phyloP scores from a whole-genome alignment of 1,140 invertebrate species.

The Scaptomyza montana region DNA sequence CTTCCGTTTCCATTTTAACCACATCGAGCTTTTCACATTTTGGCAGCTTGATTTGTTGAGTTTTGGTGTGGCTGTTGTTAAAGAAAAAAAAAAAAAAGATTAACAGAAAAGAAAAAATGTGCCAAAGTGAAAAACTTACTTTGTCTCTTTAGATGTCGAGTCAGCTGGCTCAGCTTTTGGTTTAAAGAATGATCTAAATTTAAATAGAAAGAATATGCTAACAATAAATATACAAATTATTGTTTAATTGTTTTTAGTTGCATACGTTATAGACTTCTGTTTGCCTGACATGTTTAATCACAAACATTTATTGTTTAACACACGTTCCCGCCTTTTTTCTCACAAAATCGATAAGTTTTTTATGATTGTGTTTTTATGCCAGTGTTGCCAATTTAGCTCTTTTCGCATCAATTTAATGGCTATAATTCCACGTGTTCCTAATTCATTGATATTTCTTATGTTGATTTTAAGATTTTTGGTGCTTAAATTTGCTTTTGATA shows the following conservation, averaged over 20 bases:
- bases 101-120: not conserved
- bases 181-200: constrained; percentile 63
- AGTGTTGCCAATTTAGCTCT: not conserved
- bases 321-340: constrained; percentile 54
- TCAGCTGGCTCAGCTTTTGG: constrained; percentile 37
- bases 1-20: not conserved
- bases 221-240: not conserved
- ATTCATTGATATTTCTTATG: too few relatives aligned
- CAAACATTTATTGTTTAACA: constrained; percentile 12
- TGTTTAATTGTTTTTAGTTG: not conserved
- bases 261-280: constrained; percentile 75
- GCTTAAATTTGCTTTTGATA: too few relatives aligned
- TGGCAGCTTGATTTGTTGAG: too few relatives aligned
- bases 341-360: not conserved
- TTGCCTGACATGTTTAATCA: constrained; percentile 29
- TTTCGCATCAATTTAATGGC: not conserved
- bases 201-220: not conserved
- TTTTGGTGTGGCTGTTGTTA: not conserved
- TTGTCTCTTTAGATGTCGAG: constrained; percentile 12
- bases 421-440: too few relatives aligned
- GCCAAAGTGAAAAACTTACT: constrained; percentile 34
- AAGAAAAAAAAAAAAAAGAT: too few relatives aligned
- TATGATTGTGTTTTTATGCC: not conserved
- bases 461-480: too few relatives aligned
- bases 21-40: not conserved